A percentile compares a stretch with the other conserved stretches of the same genome.
These are phyloP conservation scores for Acyrthosiphon pisum DNA, from an alignment of 1,140 invertebrate genomes.

Conservation along the genomic window DNA sequence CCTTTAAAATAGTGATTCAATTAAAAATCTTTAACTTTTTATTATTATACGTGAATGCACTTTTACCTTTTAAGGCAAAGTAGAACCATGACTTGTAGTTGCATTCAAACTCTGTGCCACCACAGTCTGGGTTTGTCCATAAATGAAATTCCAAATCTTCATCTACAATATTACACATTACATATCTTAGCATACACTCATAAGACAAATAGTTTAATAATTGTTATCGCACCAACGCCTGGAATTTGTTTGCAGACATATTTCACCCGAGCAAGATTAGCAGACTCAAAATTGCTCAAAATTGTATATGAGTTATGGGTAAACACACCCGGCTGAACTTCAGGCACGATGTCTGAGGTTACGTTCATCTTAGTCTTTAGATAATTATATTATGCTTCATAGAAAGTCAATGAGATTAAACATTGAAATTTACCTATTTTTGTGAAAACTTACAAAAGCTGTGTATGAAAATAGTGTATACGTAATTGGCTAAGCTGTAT, in stretches of 20 bases:
- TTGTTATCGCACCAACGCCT: slow-evolving; percentile 33
- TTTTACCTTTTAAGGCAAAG: slow-evolving; percentile 78
- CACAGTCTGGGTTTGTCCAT: slow-evolving; percentile 90
- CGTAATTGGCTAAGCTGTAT: background rate
- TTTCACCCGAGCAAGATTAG: slow-evolving; percentile 32
- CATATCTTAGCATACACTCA: slow-evolving; percentile 25
- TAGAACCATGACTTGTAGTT: slow-evolving; percentile 93
- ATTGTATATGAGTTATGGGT: slow-evolving; percentile 7
- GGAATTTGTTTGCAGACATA: slow-evolving; percentile 33
- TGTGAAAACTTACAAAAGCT: slow-evolving; percentile 35
- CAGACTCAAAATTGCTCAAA: slow-evolving; percentile 47
- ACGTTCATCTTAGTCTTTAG: slow-evolving; percentile 23
- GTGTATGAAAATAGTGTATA: background rate
- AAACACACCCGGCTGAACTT: slow-evolving; percentile 38
- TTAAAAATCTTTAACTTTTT: background rate
- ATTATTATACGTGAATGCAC: slow-evolving; percentile 38
- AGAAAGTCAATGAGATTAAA: background rate
- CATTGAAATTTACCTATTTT: slow-evolving; percentile 26
- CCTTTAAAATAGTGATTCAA: slow-evolving; percentile 63
- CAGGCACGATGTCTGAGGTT: background rate
- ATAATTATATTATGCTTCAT: background rate
- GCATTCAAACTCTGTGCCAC: slow-evolving; percentile 87
- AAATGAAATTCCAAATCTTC: slow-evolving; percentile 77
- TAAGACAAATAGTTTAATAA: background rate
- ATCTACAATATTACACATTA: slow-evolving; percentile 49